These are phyloP conservation scores for Aphis craccivora DNA, from an alignment of 1,140 invertebrate species.

Conservation along the genomic window DNA sequence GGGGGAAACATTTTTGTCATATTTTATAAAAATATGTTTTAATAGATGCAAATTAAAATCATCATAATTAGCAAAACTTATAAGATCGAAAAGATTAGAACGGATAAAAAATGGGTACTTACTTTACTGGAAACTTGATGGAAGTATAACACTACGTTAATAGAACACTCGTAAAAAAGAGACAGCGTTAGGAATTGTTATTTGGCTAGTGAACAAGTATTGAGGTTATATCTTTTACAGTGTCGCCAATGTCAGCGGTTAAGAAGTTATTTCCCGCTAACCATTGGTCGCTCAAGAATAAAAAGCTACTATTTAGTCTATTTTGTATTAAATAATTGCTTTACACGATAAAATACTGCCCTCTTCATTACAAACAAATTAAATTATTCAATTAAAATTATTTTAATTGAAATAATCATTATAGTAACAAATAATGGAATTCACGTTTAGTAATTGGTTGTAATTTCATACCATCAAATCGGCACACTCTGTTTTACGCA, in stretches of 20 bases:
- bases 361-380: neutral
- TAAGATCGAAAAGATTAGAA: neutral
- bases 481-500: neutral
- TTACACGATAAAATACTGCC: neutral
- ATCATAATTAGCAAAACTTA: neutral
- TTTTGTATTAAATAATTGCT: neutral
- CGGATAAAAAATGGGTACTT: slow-evolving; percentile 51
- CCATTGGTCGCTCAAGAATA: neutral
- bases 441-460: neutral
- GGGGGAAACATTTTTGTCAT: neutral
- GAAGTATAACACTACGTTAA: neutral
- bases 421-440: neutral
- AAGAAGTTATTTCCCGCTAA: neutral
- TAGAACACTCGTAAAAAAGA: neutral
- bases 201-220: neutral
- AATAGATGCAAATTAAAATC: neutral
- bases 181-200: neutral
- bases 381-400: neutral
- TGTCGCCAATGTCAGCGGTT: neutral
- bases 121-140: slow-evolving; percentile 20
- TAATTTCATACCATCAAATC: no score
- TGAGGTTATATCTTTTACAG: slow-evolving; percentile 26
- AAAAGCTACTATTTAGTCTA: neutral
- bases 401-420: neutral
- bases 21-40: neutral